Evolutionary conservation across 2,888 invertebrate species (phyloP), one percentile per base, ranked within the genome.

Genomic region (Cantharis lateralis): DNA sequence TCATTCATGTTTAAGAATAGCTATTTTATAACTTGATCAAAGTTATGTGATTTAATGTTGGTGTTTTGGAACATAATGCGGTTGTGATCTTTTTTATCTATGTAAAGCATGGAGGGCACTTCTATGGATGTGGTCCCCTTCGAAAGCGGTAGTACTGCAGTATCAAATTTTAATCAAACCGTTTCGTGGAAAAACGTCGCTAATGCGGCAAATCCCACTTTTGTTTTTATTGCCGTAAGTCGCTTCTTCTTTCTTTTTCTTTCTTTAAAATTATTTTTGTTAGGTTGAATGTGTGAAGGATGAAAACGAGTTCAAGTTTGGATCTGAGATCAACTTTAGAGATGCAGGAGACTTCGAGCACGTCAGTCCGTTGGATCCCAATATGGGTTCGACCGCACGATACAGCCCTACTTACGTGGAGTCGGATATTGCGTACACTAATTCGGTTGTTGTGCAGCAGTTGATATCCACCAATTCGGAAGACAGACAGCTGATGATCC

Each of bases 341-440:
- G 76, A 81, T 10, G 82, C 80, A 24, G 78, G 79, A 10, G 81
- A 87, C 79, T 87, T 87, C 79, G 85, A 86, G 68, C 87, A 87
- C 80, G 87, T 88, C 9, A 88, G 87, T 75, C 86, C 87, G 18
- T 81, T 88, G 73, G 88, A 88, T 82, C 88, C 88, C 3, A 92
- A 91, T 83, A 89, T 91, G 88, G 90, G 91, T 85, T 91, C 91
- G 32, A 89, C 89, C 16, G 91, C 90, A 63, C 90, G 92, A 84
- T 93, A 93, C 83, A 93, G 93, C 74, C 84, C 77, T 15, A 79
- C 82, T 15, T 74, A 71, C 28, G 63, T 81, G 63, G 85, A 87
- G 32, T 77, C 84, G 18, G 79, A 84, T 62, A 84, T 81, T 72
- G 81, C 85, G 74, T 84, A 81, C 75, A 81, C 73, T 48, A 86